Percentiles rank a stretch among this genome's conserved stretches.
These are phyloP conservation scores for Coturnix japonica DNA, from an alignment of 2,113 vertebrate genomes.

Conservation along the genomic window DNA sequence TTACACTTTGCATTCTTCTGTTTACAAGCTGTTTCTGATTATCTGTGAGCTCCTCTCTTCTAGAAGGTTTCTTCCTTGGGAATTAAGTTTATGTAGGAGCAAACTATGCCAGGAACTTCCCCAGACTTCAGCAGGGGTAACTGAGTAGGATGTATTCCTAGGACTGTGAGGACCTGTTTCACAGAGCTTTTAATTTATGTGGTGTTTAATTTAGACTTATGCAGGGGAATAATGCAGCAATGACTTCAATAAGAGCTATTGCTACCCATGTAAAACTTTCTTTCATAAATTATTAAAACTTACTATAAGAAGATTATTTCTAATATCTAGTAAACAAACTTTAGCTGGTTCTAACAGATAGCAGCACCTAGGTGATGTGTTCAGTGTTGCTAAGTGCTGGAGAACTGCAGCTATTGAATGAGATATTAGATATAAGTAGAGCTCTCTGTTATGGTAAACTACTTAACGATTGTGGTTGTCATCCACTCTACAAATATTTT, in stretches of 20 bases:
- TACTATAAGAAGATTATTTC: neutral
- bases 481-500: neutral
- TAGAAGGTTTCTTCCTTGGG: neutral
- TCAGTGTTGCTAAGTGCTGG: neutral
- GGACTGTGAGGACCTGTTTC: neutral
- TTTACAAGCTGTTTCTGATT: neutral
- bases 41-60: neutral
- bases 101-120: neutral
- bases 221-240: neutral
- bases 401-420: neutral
- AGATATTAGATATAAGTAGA: neutral
- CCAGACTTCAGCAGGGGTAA: neutral
- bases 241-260: neutral
- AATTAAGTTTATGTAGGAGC: neutral
- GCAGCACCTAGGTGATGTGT: neutral
- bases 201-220: neutral
- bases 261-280: neutral
- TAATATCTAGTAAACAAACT: neutral
- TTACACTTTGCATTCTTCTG: neutral
- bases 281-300: neutral
- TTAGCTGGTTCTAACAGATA: neutral
- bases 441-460: neutral
- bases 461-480: accelerated
- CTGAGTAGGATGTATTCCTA: neutral
- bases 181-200: neutral